phyloP scores from a whole-genome alignment of 2,888 invertebrate species.

The Cryptocephalus primarius region DNA sequence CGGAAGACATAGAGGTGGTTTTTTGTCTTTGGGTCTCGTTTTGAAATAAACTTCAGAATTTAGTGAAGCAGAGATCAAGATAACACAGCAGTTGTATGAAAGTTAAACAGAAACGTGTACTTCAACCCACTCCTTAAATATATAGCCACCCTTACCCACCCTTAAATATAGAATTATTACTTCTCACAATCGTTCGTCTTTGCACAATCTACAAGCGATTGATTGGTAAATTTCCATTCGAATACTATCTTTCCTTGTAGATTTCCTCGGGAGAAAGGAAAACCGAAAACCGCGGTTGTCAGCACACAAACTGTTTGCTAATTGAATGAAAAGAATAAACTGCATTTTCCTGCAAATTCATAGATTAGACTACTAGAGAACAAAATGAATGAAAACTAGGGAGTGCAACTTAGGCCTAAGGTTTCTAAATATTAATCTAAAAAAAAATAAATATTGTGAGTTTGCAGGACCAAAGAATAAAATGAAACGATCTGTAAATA shows the following conservation, averaged over 20 bases:
- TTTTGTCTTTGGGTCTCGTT: conserved; percentile 14
- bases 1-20: conserved; percentile 15
- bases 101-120: no score
- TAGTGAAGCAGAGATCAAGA: no score
- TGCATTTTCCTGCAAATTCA: conserved; percentile 18
- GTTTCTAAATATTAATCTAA: conserved; percentile 16
- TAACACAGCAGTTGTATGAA: no score
- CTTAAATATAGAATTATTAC: no score
- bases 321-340: conserved; percentile 6
- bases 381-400: conserved; percentile 1
- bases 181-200: no score
- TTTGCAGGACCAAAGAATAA: conserved; percentile 18
- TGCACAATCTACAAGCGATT: no score
- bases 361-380: conserved; percentile 18
- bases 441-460: conserved; percentile 13
- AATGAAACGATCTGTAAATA: background rate
- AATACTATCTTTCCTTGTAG: no score
- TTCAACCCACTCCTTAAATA: no score
- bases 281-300: conserved; percentile 18
- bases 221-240: no score
- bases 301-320: conserved; percentile 17
- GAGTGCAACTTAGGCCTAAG: conserved; percentile 25
- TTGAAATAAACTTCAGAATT: conserved; percentile 1
- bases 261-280: no score
- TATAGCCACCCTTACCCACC: background rate